A percentile compares a stretch with the other conserved stretches of the same genome.
phyloP scores from a whole-genome alignment of 1,140 invertebrate genomes.

The Caenorhabditis latens region DNA sequence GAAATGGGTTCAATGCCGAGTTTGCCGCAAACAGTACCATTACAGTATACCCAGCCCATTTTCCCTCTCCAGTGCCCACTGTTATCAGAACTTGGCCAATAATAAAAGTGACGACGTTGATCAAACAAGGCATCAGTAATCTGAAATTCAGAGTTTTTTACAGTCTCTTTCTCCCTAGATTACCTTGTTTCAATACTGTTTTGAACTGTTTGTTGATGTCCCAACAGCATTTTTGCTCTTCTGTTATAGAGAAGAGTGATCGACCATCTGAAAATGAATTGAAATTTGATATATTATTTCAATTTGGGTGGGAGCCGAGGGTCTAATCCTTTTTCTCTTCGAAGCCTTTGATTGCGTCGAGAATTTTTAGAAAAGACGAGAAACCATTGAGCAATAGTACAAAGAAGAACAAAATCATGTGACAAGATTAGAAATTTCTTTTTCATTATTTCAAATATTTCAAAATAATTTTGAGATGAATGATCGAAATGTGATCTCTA shows the following conservation, averaged over 20 bases:
- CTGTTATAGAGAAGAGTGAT: constrained; percentile 61
- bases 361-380: background rate
- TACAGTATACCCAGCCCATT: constrained; percentile 74
- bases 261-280: constrained; percentile 62
- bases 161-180: no score
- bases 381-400: constrained; percentile 55
- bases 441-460: background rate
- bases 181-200: constrained; percentile 62
- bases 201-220: constrained; percentile 38
- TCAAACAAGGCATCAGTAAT: constrained; percentile 73
- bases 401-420: constrained; percentile 7
- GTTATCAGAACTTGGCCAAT: constrained; percentile 73
- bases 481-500: background rate
- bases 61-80: constrained; percentile 73
- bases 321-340: background rate
- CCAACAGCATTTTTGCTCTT: constrained; percentile 47
- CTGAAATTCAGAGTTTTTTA: constrained; percentile 57
- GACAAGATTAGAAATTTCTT: constrained; percentile 26
- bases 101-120: constrained; percentile 73
- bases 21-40: constrained; percentile 71
- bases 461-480: background rate
- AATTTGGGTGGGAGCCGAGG: background rate
- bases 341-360: constrained; percentile 47
- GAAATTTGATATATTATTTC: constrained; percentile 36
- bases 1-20: constrained; percentile 73